Percentiles rank a stretch among this genome's conserved stretches.
Evolutionary conservation across 2,888 invertebrate species (phyloP).

Genomic region (Dynastes hyllus): DNA sequence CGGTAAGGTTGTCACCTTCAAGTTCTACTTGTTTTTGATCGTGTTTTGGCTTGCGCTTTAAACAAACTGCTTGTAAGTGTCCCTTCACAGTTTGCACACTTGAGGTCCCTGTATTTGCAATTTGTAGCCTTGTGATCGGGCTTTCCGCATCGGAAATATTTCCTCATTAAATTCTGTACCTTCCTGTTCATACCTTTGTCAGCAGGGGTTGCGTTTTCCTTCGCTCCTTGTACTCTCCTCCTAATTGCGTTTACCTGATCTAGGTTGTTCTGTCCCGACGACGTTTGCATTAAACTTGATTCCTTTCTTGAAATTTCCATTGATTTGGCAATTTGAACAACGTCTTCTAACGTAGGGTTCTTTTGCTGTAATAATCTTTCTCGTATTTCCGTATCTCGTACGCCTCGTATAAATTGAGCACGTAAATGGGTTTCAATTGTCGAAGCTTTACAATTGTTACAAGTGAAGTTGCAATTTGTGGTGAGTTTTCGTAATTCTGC

Average conservation of each 20-base stretch:
- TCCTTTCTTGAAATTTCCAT: constrained; percentile 15
- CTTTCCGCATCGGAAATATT: neutral
- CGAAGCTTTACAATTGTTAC: constrained; percentile 6
- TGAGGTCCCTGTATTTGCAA: neutral
- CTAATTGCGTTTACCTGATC: neutral
- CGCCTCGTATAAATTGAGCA: constrained; percentile 40
- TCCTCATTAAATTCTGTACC: neutral
- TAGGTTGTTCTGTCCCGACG: neutral
- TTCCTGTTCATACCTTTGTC: neutral
- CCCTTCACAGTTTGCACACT: neutral
- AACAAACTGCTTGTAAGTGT: neutral
- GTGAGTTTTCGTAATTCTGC: constrained; percentile 24
- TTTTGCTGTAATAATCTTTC: constrained; percentile 47
- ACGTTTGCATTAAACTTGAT: neutral
- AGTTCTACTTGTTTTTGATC: neutral
- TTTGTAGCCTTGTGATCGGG: neutral
- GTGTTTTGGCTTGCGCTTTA: neutral
- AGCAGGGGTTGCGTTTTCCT: neutral
- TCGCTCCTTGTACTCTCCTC: neutral
- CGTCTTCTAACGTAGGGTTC: neutral
- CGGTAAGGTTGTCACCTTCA: neutral
- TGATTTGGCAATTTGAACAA: constrained; percentile 24
- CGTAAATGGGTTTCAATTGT: constrained; percentile 31
- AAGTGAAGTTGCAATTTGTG: constrained; percentile 24
- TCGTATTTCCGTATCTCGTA: constrained; percentile 26